Percentiles rank a stretch among this genome's conserved stretches.
Conservation (phyloP, 2,888 invertebrate genomes). For the Stenotaenia linearis region DNA sequence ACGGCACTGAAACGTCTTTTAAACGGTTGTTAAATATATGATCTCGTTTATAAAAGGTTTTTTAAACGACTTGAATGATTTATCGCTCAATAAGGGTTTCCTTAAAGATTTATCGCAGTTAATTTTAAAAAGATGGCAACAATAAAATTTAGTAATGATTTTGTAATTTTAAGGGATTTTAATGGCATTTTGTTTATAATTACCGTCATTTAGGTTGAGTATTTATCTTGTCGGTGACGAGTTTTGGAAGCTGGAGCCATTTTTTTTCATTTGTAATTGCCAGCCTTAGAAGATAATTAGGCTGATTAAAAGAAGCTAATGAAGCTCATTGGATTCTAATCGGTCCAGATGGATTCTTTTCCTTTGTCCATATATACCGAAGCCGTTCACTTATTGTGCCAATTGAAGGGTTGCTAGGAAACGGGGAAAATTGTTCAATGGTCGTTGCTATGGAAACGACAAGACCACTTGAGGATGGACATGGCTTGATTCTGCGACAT, state of each 20-base stretch:
- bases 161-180: background rate
- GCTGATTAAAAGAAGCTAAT: conserved; percentile 24
- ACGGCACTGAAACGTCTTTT: too few relatives aligned
- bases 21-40: too few relatives aligned
- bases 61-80: too few relatives aligned
- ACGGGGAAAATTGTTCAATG: background rate
- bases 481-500: conserved; percentile 2
- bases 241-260: background rate
- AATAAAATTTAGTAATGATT: conserved; percentile 8
- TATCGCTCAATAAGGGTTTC: background rate
- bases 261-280: background rate
- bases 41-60: background rate
- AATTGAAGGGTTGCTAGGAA: conserved; percentile 14
- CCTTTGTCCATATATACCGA: background rate
- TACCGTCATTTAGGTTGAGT: background rate
- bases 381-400: conserved; percentile 2
- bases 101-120: background rate
- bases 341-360: conserved; percentile 24
- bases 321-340: conserved; percentile 26
- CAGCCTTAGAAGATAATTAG: conserved; percentile 16
- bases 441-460: background rate
- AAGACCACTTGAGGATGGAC: conserved; percentile 23
- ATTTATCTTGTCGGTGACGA: background rate
- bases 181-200: background rate
- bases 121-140: conserved; percentile 21